These are phyloP conservation scores for Mobula hypostoma DNA, from an alignment of 2,113 vertebrate genomes.

Conservation along the genomic window DNA sequence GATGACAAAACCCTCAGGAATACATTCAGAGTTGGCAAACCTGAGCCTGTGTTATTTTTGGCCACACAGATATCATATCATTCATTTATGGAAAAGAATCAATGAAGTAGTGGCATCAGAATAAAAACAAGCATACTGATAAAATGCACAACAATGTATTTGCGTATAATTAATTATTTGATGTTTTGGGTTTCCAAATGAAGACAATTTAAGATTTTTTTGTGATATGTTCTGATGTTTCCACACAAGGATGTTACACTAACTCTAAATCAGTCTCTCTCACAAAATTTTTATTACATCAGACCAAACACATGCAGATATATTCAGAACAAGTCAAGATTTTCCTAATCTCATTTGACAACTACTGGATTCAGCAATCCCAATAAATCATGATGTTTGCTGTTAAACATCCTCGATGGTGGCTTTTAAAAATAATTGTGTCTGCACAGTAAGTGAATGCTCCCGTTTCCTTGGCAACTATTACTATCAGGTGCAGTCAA, in stretches of 20 bases:
- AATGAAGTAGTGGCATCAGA: neutral
- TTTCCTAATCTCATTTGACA: neutral
- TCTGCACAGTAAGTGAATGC: neutral
- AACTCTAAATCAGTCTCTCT: neutral
- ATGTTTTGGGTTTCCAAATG: neutral
- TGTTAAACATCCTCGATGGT: neutral
- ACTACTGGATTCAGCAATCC: neutral
- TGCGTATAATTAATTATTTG: neutral
- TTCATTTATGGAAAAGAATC: neutral
- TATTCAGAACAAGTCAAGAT: neutral
- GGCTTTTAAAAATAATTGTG: constrained; percentile 11
- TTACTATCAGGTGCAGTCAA: neutral
- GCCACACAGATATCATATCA: neutral
- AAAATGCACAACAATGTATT: neutral
- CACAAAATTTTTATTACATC: neutral
- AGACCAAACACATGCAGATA: neutral
- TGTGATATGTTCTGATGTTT: neutral
- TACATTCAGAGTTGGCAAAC: neutral
- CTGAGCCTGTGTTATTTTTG: neutral
- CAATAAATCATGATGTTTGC: neutral
- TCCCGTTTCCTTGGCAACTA: constrained; percentile 12
- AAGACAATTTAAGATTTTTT: neutral
- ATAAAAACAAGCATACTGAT: neutral
- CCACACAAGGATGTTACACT: neutral
- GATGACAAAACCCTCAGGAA: neutral